Conservation (phyloP, 2,113 vertebrate genomes). For the Desmodus rotundus region DNA sequence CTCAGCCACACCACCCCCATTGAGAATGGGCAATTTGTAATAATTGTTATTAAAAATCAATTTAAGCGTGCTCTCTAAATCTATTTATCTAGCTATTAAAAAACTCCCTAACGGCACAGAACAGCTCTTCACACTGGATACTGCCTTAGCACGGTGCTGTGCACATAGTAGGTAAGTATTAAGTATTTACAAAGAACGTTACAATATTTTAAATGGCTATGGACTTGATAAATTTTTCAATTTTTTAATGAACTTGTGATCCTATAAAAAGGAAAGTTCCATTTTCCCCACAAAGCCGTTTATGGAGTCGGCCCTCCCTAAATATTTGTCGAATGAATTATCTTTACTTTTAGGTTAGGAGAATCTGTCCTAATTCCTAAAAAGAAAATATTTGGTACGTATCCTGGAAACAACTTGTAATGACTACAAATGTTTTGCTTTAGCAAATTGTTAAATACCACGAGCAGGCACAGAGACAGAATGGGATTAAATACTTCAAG, state of each 20-base stretch:
- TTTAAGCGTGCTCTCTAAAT: background rate
- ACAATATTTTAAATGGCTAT: background rate
- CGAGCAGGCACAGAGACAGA: background rate
- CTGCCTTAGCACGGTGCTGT: background rate
- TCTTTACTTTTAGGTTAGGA: constrained; percentile 17
- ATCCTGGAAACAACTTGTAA: constrained; percentile 30
- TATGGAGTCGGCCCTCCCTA: background rate
- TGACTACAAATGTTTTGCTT: constrained; percentile 39
- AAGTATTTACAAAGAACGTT: background rate
- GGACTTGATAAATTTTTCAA: background rate
- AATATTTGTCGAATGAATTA: constrained; percentile 10
- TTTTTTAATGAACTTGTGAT: background rate
- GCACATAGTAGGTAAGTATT: background rate
- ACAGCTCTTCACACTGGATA: background rate
- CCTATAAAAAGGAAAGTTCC: background rate
- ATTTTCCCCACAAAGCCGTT: background rate
- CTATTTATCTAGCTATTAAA: background rate
- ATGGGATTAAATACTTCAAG: background rate
- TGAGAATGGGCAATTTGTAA: background rate
- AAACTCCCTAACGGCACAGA: background rate
- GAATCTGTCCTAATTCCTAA: background rate
- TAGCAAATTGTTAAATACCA: background rate
- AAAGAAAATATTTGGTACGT: constrained; percentile 55
- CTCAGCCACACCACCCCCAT: background rate
- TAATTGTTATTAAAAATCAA: background rate